Percentiles rank a stretch among this genome's conserved stretches.
These are phyloP conservation scores for Albula glossodonta DNA, from an alignment of 2,113 vertebrate genomes.

Conservation along the genomic window DNA sequence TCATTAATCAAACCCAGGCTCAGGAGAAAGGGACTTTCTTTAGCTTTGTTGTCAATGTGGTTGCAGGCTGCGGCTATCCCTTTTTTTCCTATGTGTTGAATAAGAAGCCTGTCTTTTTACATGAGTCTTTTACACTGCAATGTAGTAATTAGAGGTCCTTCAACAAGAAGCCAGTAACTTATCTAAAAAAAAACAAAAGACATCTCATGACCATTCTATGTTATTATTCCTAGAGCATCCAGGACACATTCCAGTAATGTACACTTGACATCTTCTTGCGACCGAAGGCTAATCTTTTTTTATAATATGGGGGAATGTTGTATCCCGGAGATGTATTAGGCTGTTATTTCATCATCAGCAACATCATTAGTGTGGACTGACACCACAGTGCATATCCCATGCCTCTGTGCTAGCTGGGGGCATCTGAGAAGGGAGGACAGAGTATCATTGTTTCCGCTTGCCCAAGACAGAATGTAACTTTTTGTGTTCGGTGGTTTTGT, in stretches of 20 bases:
- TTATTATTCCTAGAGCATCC: constrained; percentile 29
- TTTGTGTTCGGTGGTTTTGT: neutral
- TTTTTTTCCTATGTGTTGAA: neutral
- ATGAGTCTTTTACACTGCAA: neutral
- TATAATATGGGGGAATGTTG: constrained; percentile 13
- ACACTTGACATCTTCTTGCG: constrained; percentile 24
- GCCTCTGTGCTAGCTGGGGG: constrained; percentile 12
- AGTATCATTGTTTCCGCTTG: constrained; percentile 24
- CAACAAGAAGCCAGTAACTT: neutral
- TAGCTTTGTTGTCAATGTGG: neutral
- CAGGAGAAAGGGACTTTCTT: too few species aligned
- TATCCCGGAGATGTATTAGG: constrained; percentile 32
- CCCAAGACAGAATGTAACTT: neutral
- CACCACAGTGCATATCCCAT: constrained; percentile 29
- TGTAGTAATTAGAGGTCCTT: constrained; percentile 26
- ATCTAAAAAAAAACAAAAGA: neutral
- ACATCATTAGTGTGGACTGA: constrained; percentile 33
- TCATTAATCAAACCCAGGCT: too few species aligned
- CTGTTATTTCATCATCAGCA: constrained; percentile 34
- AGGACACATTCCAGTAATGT: constrained; percentile 28
- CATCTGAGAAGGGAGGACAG: constrained; percentile 7
- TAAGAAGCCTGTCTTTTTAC: neutral
- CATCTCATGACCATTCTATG: neutral
- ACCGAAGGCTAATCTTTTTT: constrained; percentile 32
- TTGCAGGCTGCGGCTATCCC: neutral